A percentile compares a stretch with the other conserved stretches of the same genome.
Conservation (phyloP, 2,888 invertebrate species). For the Trisateles emortualis region DNA sequence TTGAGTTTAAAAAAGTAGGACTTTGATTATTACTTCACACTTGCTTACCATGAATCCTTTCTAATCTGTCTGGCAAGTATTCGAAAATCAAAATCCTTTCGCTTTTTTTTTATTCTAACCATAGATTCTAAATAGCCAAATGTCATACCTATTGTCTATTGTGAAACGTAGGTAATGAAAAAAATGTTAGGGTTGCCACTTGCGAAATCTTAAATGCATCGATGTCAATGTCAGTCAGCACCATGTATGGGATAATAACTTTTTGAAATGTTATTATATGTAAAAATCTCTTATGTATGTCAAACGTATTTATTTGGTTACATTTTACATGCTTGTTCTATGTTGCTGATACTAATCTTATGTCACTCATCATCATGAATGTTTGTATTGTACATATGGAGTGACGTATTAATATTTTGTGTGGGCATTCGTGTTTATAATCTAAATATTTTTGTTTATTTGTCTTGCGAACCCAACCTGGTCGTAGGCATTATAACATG, state of each 20-base stretch:
- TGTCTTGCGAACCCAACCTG: not conserved
- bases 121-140: conserved; percentile 6
- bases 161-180: conserved; percentile 9
- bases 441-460: not conserved
- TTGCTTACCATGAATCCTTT: conserved; percentile 18
- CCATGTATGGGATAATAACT: not conserved
- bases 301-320: not conserved
- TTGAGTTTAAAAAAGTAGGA: not conserved
- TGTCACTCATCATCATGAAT: conserved; percentile 22
- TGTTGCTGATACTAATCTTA: conserved; percentile 5
- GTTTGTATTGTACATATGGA: conserved; percentile 5
- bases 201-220: not conserved
- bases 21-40: conserved; percentile 21
- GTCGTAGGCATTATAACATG: not conserved
- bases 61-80: conserved; percentile 19
- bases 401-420: not conserved
- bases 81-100: conserved; percentile 19
- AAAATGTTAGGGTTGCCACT: conserved; percentile 6
- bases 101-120: conserved; percentile 12
- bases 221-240: not conserved
- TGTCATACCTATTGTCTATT: conserved; percentile 4
- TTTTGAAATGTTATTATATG: not conserved
- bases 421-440: not conserved
- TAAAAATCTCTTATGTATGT: not conserved
- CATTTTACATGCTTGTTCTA: conserved; percentile 14